phyloP scores from a whole-genome alignment of 2,113 vertebrate species.

The Struthidea cinerea region DNA sequence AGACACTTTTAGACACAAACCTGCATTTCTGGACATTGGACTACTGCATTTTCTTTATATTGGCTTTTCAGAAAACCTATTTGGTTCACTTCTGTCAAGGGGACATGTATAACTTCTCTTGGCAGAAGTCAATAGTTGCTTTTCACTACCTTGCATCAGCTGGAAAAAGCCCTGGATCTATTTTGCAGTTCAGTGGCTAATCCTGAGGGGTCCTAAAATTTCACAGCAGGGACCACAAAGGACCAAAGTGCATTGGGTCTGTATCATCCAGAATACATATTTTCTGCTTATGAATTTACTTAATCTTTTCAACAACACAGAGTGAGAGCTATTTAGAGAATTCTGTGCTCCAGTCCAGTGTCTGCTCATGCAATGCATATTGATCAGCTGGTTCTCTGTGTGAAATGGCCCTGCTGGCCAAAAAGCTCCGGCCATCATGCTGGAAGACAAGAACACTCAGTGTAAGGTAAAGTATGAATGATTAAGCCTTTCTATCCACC shows the following conservation, averaged over 20 bases:
- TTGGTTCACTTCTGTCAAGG: not conserved
- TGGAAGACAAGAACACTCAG: not conserved
- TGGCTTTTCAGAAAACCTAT: not conserved
- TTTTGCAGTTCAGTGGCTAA: slow-evolving; percentile 7
- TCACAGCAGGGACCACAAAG: not conserved
- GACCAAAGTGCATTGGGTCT: not conserved
- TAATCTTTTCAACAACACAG: not conserved
- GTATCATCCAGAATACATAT: not conserved
- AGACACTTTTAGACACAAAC: not conserved
- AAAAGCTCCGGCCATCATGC: not conserved
- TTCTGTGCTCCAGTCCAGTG: not conserved
- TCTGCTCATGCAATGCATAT: not conserved
- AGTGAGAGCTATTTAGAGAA: not conserved
- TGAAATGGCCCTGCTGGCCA: not conserved
- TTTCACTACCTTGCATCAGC: not conserved
- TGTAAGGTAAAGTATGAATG: not conserved
- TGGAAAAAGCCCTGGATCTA: not conserved
- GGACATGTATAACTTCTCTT: not conserved
- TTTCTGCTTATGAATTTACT: slow-evolving; percentile 25
- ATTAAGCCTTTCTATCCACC: not conserved
- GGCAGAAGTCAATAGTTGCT: not conserved
- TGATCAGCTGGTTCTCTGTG: not conserved
- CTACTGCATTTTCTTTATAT: not conserved
- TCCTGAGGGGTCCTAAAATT: not conserved
- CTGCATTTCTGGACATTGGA: not conserved